phyloP scores from a whole-genome alignment of 1,140 invertebrate species.

The Cheumatopsyche charites region DNA sequence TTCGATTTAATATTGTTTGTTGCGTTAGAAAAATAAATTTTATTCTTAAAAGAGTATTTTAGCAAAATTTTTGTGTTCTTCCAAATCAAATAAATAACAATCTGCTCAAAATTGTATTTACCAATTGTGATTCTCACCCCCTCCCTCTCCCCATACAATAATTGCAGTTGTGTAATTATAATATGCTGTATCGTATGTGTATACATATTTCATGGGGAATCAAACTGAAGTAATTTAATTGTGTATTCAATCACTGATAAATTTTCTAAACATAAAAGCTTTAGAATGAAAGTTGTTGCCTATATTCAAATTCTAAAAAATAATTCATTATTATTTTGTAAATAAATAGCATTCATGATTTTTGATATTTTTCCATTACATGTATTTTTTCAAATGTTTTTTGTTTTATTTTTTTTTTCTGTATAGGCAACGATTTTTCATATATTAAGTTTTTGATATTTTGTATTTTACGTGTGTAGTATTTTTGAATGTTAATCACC shows the following conservation, averaged over 20 bases:
- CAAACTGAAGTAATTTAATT: constrained; percentile 31
- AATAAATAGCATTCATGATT: no score
- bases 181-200: constrained; percentile 40
- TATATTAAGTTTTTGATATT: constrained; percentile 41
- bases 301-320: no score
- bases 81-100: constrained; percentile 7
- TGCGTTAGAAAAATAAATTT: background rate
- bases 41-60: constrained; percentile 5
- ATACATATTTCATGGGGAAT: constrained; percentile 21
- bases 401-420: constrained; percentile 7
- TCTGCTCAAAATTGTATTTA: constrained; percentile 43
- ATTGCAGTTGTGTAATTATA: constrained; percentile 40
- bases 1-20: background rate
- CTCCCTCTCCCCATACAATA: constrained; percentile 26
- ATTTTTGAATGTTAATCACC: constrained; percentile 46
- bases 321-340: no score
- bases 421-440: constrained; percentile 41
- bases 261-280: constrained; percentile 31
- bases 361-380: background rate
- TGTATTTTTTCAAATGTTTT: background rate
- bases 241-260: constrained; percentile 30
- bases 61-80: background rate
- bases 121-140: constrained; percentile 39
- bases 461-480: constrained; percentile 48
- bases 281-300: constrained; percentile 24